phyloP scores from a whole-genome alignment of 1,140 invertebrate species.

The Papilio polyxenes region DNA sequence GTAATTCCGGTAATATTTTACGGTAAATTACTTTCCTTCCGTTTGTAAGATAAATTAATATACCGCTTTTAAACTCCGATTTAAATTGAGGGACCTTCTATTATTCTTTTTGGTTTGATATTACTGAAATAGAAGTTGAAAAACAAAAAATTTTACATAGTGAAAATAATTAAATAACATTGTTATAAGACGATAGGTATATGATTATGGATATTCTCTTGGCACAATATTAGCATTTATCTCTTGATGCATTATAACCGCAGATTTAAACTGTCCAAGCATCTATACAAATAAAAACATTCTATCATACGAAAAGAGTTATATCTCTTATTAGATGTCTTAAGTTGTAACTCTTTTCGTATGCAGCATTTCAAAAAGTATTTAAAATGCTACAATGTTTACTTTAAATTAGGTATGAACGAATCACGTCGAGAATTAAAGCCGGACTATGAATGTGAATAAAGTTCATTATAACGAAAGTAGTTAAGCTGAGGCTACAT shows the following conservation, averaged over 20 bases:
- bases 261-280: too few species aligned
- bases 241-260: too few species aligned
- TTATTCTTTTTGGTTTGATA: not conserved
- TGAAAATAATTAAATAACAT: too few species aligned
- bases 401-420: slow-evolving; percentile 6
- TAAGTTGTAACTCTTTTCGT: too few species aligned
- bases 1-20: slow-evolving; percentile 16
- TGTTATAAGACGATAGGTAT: too few species aligned
- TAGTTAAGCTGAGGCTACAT: slow-evolving; percentile 10
- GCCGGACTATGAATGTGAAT: slow-evolving; percentile 6
- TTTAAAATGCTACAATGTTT: not conserved
- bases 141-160: too few species aligned
- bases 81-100: not conserved
- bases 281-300: too few species aligned
- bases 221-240: too few species aligned
- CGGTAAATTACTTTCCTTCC: slow-evolving; percentile 6
- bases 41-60: slow-evolving; percentile 12
- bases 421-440: not conserved
- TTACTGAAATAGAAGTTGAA: not conserved
- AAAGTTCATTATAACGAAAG: slow-evolving; percentile 6
- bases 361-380: not conserved
- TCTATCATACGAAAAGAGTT: too few species aligned
- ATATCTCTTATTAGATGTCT: too few species aligned
- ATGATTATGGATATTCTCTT: too few species aligned
- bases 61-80: slow-evolving; percentile 7